phyloP scores from a whole-genome alignment of 1,140 invertebrate species.

The Littorina saxatilis region DNA sequence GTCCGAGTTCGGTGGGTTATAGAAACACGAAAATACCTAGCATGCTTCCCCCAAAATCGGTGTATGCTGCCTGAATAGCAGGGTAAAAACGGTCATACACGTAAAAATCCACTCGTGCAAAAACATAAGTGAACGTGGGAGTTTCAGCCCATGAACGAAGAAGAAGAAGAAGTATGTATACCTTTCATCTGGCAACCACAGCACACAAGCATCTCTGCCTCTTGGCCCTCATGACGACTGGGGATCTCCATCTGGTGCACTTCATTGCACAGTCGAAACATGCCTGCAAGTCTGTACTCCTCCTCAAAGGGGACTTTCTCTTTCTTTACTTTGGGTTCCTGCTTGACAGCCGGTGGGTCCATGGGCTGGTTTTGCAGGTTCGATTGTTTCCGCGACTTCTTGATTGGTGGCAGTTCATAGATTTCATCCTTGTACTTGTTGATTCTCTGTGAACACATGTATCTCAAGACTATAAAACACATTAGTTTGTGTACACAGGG shows the following conservation, averaged over 20 bases:
- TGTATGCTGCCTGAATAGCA: no score
- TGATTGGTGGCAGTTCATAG: conserved; percentile 13
- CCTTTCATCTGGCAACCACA: conserved; percentile 7
- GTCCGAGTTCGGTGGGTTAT: no score
- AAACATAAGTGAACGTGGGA: no score
- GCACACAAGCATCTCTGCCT: conserved; percentile 11
- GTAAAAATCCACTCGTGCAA: no score
- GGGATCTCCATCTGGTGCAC: conserved; percentile 7
- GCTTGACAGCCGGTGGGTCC: neutral
- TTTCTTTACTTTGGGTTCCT: neutral
- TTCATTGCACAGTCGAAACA: neutral
- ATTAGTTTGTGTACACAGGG: no score
- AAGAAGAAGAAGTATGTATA: neutral
- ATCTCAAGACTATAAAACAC: neutral
- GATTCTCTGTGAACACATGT: neutral
- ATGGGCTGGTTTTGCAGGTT: neutral
- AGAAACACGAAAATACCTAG: no score
- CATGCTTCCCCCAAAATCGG: no score
- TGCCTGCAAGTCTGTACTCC: neutral
- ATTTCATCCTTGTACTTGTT: conserved; percentile 8
- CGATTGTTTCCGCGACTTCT: conserved; percentile 2
- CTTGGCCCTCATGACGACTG: conserved; percentile 16
- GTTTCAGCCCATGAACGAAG: no score
- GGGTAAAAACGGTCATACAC: no score
- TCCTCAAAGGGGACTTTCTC: neutral